Base-by-base conservation (phyloP, 2,113 vertebrate genomes). In the Myiozetetes cayanensis region DNA sequence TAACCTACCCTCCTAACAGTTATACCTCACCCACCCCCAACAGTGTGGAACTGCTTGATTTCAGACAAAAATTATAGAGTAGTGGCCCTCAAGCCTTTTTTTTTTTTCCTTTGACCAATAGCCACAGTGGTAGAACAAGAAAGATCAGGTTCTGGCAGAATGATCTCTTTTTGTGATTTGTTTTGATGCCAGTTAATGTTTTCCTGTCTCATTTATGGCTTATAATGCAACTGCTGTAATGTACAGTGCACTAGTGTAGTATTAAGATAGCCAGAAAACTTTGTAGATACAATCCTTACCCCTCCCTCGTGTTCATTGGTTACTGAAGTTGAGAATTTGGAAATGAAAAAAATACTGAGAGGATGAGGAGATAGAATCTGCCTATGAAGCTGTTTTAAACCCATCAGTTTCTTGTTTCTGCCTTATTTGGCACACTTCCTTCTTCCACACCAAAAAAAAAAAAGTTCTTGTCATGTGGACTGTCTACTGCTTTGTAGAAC, bases 11-110 rank as follows among this genome's bases (percentile, higher is more conserved):
- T 65, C 5, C 30, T 30, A 8, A 0, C 10, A 68, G 5, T 8
- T 72, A 7, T 2, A 10, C 0, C 1, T 46, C 30, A 6, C 24
- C 24, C 8, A 2, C 14, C 4, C 17, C 9, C 1, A 21, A 0
- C 3, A 6, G n/a, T 39, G 3, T 44, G 46, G 11, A 23, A 61
- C 28, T 58, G 39, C 4, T 61, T 70, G 9, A n/a, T 59, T 71
- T 72, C 52, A 50, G 31, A 12, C 6, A 22, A 6, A 5, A 58
- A 14, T 14, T 5, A 5, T 24, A n/a, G 1, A 50, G 23, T 22
- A 1, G 0, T 50, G 19, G 12, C 33, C 25, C 5, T 5, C 3
- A 11, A 17, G 14, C 2, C 7, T n/a, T 50, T 2, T 0, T 12
- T 8, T 65, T 65, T 13, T 31, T 65, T 17, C 14, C 65, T 59